Evolutionary conservation across 2,113 vertebrate species (phyloP).

Genomic region (Marmota flaviventris): DNA sequence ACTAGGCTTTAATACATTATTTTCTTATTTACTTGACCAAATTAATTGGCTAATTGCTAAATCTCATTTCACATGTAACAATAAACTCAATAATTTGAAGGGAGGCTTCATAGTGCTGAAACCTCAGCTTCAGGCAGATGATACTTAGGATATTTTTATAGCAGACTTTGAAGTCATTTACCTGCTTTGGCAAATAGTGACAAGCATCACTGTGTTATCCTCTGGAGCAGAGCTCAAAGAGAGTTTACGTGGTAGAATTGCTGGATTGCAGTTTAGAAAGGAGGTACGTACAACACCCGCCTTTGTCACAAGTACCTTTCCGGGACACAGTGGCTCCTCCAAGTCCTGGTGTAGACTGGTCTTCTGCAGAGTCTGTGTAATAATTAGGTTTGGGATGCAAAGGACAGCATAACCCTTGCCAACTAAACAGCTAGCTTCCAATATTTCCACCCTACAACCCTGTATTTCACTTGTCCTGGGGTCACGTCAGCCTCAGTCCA

Average conservation of each 20-base stretch:
- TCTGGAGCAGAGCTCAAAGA: too few species aligned
- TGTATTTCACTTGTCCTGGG: not conserved
- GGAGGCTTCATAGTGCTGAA: not conserved
- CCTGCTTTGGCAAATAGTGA: not conserved
- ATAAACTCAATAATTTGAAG: not conserved
- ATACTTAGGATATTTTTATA: not conserved
- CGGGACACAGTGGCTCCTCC: not conserved
- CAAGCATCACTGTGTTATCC: accelerated
- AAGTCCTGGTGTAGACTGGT: not conserved
- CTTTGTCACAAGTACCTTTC: not conserved
- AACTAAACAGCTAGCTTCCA: not conserved
- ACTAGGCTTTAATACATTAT: not conserved
- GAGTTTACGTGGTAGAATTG: not conserved
- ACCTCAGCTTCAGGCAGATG: not conserved
- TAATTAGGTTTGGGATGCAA: not conserved
- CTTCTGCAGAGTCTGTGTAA: not conserved
- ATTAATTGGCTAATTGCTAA: not conserved
- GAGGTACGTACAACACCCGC: not conserved
- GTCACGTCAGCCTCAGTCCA: not conserved
- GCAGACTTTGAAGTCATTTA: not conserved
- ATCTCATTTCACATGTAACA: not conserved
- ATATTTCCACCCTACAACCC: not conserved
- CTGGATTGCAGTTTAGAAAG: not conserved
- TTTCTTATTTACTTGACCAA: not conserved
- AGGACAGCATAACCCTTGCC: not conserved